Base-by-base conservation (phyloP, 2,797 vertebrate genomes). In the Percopsis omiscomaycus region DNA sequence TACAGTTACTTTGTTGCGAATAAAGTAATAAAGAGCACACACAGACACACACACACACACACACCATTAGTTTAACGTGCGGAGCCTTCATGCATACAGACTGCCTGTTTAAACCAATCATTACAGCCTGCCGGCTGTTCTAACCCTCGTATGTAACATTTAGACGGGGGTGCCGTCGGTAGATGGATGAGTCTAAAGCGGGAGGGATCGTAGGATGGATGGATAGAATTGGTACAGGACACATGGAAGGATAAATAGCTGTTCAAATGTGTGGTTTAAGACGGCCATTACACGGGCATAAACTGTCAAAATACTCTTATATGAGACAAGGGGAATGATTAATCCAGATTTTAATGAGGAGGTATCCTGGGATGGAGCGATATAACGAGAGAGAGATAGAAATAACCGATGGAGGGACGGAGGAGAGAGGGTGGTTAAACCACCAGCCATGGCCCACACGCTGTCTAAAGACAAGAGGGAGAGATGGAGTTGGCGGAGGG, bases 81-180 rank as follows among this genome's bases (percentile, higher is more conserved):
- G 37, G 73, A 73, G 79, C 60, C 61, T 77, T 73, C 68, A 65
- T 87, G 84, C 88, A 89, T 88, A 88, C 87, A 89, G 78, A 88
- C 86, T 77, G 81, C 86, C 84, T 88, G 74, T 78, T 90, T 85
- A 86, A 82, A 78, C 14, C 67, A 66, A 83, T 80, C 80, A 76
- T 80, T 79, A 73, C 60, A 62, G 64, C 32, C 77, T 44, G 8
- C 71, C 51, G 81, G 80, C 82, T 46, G 57, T 59, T 48, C 45
- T 47, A 59, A 2, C 55, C 55, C 57, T 83, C 74, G 49, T 81
- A 60, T 72, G 69, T 71, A 73, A 78, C 73, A 59, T 59, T 58
- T 53, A 69, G 44, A 49, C 71, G 61, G 22, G 13, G 52, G 11
- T 13, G 22, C 16, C 16, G 11, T 11, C 9, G 27, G 4, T 27